Evolutionary conservation across 2,888 invertebrate genomes (phyloP).

Genomic region (Dichetophora obliterata): DNA sequence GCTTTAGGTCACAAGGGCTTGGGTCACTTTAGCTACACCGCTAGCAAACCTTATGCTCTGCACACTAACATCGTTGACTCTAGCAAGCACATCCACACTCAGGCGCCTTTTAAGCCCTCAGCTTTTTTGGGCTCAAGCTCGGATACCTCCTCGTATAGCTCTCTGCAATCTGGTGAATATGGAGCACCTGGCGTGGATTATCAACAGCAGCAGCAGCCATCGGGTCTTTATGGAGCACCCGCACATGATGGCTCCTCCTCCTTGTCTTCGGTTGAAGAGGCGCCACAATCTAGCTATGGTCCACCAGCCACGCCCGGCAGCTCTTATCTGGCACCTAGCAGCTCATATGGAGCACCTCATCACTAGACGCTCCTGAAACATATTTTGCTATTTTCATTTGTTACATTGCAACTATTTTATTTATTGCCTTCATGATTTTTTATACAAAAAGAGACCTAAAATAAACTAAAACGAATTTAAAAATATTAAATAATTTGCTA

Average conservation of each 20-base stretch:
- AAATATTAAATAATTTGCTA: background rate
- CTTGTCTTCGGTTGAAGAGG: conserved; percentile 55
- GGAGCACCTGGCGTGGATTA: conserved; percentile 58
- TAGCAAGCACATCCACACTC: conserved; percentile 42
- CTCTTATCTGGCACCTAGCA: conserved; percentile 46
- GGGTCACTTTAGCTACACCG: conserved; percentile 58
- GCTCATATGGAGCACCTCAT: conserved; percentile 39
- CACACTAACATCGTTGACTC: conserved; percentile 24
- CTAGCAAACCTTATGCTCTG: background rate
- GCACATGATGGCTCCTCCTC: conserved; percentile 50
- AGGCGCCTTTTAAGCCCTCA: conserved; percentile 67
- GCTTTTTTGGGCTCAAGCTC: conserved; percentile 62
- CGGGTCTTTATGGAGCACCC: conserved; percentile 53
- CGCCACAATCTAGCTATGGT: conserved; percentile 50
- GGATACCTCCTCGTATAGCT: conserved; percentile 43
- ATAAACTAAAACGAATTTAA: background rate
- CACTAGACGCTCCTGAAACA: conserved; percentile 18
- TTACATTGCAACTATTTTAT: background rate
- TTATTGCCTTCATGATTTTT: background rate
- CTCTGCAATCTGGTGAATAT: conserved; percentile 38
- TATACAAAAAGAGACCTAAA: background rate
- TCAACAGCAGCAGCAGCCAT: conserved; percentile 25
- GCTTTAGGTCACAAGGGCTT: conserved; percentile 67
- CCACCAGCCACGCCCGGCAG: conserved; percentile 42
- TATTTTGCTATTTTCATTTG: background rate